Percentiles rank a stretch among this genome's conserved stretches.
Conservation (phyloP, 2,113 vertebrate genomes). For the Naja naja region DNA sequence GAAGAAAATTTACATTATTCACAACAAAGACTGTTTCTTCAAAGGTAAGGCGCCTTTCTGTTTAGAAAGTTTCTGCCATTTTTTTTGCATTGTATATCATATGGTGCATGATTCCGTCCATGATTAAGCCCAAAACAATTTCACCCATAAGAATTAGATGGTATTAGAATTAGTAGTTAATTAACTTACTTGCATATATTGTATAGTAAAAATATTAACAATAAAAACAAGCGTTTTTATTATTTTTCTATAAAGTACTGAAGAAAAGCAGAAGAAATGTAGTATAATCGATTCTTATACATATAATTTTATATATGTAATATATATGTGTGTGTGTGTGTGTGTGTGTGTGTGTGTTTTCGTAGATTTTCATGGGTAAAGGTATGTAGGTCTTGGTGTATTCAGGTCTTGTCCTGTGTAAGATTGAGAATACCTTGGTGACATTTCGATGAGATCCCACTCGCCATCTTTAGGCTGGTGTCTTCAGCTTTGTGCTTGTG, state of each 20-base stretch:
- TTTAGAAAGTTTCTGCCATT: neutral
- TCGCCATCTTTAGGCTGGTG: too few relatives aligned
- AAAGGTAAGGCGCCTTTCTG: slow-evolving; percentile 77
- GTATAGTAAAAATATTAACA: too few relatives aligned
- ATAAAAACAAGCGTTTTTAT: too few relatives aligned
- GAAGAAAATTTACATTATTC: slow-evolving; percentile 78
- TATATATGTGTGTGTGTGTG: too few relatives aligned
- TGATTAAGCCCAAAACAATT: neutral
- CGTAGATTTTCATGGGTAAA: too few relatives aligned
- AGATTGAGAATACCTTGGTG: too few relatives aligned
- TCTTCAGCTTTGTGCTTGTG: too few relatives aligned
- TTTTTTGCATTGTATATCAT: neutral
- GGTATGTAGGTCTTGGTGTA: too few relatives aligned
- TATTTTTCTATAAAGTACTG: slow-evolving; percentile 16
- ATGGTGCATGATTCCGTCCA: slow-evolving; percentile 12
- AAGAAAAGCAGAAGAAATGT: neutral
- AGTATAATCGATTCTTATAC: neutral
- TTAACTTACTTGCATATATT: neutral
- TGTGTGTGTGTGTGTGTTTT: too few relatives aligned
- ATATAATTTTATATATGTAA: too few relatives aligned
- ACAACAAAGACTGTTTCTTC: slow-evolving; percentile 94
- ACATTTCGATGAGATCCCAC: too few relatives aligned
- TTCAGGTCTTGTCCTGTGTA: too few relatives aligned
- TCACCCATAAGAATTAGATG: slow-evolving; percentile 39
- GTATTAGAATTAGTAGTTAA: neutral